Percentiles rank a stretch among this genome's conserved stretches.
Evolutionary conservation across 1,140 invertebrate species (phyloP).

Genomic region (Armadillidium nasatum): DNA sequence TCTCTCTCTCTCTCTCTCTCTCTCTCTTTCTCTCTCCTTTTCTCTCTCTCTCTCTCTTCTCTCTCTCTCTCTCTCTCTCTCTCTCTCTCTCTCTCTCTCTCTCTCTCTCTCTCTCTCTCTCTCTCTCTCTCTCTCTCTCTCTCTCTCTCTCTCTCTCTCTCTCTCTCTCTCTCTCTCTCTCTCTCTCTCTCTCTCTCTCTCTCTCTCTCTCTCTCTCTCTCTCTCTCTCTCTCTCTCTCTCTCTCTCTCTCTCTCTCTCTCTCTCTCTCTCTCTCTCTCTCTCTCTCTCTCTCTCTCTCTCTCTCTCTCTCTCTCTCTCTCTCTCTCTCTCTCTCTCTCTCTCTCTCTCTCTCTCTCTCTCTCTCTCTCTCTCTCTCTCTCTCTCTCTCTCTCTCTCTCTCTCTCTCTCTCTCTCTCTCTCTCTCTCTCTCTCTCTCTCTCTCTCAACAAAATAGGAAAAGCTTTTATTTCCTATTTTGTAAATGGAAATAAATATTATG

Average conservation of each 20-base stretch:
- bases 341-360: background rate
- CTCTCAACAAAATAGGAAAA: too few species aligned
- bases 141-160: background rate
- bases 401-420: too few species aligned
- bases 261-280: background rate
- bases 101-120: background rate
- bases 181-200: constrained; percentile 4
- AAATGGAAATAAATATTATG: too few species aligned
- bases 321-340: background rate
- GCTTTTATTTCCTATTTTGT: too few species aligned
- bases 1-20: constrained; percentile 16
- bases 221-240: background rate
- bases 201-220: background rate
- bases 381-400: background rate
- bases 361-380: too few species aligned
- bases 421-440: too few species aligned
- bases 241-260: background rate
- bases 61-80: background rate
- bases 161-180: background rate
- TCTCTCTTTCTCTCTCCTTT: background rate
- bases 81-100: background rate
- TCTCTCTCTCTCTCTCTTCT: background rate
- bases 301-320: constrained; percentile 19
- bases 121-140: constrained; percentile 2
- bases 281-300: constrained; percentile 9